Conservation (phyloP, 2,888 invertebrate species). For the Sceliomorpha sp. region DNA sequence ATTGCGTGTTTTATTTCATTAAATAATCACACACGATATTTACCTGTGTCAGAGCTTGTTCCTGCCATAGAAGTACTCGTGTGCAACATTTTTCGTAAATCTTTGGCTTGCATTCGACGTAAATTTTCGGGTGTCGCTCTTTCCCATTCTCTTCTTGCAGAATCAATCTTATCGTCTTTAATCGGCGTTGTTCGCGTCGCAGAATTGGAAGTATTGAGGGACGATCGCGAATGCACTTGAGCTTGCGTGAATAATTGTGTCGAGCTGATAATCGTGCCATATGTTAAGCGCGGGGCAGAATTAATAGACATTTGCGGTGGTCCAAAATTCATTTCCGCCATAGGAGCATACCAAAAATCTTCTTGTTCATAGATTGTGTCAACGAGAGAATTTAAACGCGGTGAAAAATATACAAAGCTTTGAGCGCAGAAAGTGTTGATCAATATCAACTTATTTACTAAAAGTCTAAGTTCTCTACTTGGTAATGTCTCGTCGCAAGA, state of each 20-base stretch:
- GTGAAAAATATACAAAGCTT: slow-evolving; percentile 75
- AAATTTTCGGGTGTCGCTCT: slow-evolving; percentile 73
- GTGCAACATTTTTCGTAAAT: slow-evolving; percentile 71
- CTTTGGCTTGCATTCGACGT: slow-evolving; percentile 71
- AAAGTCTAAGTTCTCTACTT: slow-evolving; percentile 71
- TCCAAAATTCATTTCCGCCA: slow-evolving; percentile 78
- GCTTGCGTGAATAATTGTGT: slow-evolving; percentile 77
- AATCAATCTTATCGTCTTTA: slow-evolving; percentile 70
- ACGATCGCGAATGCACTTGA: slow-evolving; percentile 66
- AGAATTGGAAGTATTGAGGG: slow-evolving; percentile 24
- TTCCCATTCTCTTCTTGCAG: slow-evolving; percentile 77
- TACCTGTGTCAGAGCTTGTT: slow-evolving; percentile 22
- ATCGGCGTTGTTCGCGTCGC: slow-evolving; percentile 35
- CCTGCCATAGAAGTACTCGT: slow-evolving; percentile 49
- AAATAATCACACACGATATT: not conserved
- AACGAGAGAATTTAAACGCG: slow-evolving; percentile 72
- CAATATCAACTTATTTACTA: slow-evolving; percentile 77
- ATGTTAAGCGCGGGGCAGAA: slow-evolving; percentile 74
- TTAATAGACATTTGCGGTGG: slow-evolving; percentile 78
- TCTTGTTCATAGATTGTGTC: slow-evolving; percentile 75
- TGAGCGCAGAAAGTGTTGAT: slow-evolving; percentile 76
- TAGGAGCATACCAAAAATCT: slow-evolving; percentile 77
- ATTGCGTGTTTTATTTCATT: too few relatives aligned
- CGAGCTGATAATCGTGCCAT: slow-evolving; percentile 75
- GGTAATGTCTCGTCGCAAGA: slow-evolving; percentile 75